Evolutionary conservation across 2,113 vertebrate species (phyloP).

Genomic region (Sphaerodactylus townsendi): DNA sequence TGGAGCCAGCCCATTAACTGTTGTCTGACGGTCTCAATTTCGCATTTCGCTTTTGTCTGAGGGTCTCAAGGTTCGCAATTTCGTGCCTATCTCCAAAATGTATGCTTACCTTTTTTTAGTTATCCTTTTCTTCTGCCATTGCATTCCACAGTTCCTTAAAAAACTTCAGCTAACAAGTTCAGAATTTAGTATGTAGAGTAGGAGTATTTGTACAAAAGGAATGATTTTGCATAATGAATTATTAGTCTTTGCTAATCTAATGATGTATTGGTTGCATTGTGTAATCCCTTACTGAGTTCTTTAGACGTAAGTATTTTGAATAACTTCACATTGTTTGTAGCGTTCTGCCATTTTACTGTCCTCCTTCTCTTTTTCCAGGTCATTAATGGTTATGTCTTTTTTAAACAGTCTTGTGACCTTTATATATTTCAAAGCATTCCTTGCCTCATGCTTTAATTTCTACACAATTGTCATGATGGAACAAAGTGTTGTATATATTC

Average conservation of each 20-base stretch:
- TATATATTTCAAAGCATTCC: conserved; percentile 28
- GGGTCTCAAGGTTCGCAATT: background rate
- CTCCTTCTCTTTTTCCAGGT: background rate
- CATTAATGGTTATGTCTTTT: conserved; percentile 28
- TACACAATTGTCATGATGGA: conserved; percentile 30
- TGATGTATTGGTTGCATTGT: background rate
- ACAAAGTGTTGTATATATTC: conserved; percentile 41
- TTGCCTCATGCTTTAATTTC: conserved; percentile 45
- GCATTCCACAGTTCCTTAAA: background rate
- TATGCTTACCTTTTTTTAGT: background rate
- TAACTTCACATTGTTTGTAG: background rate
- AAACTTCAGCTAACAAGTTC: background rate
- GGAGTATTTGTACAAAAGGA: background rate
- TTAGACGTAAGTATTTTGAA: background rate
- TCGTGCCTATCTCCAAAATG: background rate
- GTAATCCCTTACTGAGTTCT: background rate
- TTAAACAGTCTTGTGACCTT: conserved; percentile 44
- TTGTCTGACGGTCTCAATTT: background rate
- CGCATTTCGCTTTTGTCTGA: background rate
- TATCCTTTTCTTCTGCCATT: background rate
- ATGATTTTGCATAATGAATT: background rate
- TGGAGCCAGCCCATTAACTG: background rate
- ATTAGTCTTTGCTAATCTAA: background rate
- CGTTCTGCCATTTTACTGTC: background rate
- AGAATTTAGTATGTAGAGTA: background rate